A percentile compares a stretch with the other conserved stretches of the same genome.
Evolutionary conservation across 2,888 invertebrate species (phyloP).

Genomic region (Harpagoxenus sublaevis): DNA sequence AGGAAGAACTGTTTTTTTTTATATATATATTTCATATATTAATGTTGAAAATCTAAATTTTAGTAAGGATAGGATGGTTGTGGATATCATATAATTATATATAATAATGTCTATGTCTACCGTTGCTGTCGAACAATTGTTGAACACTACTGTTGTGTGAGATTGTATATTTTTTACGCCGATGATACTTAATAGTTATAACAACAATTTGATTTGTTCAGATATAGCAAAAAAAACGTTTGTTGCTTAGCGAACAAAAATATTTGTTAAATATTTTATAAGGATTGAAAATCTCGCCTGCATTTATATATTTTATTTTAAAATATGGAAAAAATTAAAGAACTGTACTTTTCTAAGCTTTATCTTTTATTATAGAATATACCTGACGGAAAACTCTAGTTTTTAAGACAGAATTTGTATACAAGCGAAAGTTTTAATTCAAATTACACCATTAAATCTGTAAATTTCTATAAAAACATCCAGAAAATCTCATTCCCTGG

Average conservation of each 20-base stretch:
- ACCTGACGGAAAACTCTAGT: background rate
- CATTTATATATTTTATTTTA: constrained; percentile 34
- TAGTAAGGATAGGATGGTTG: background rate
- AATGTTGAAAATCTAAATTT: background rate
- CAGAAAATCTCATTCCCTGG: background rate
- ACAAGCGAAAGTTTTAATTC: background rate
- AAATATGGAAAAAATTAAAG: background rate
- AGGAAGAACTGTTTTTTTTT: background rate
- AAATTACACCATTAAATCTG: background rate
- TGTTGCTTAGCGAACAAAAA: background rate
- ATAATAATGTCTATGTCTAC: background rate
- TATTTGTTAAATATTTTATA: background rate
- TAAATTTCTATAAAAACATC: background rate
- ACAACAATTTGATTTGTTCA: background rate
- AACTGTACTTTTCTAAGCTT: constrained; percentile 15
- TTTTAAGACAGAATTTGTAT: background rate
- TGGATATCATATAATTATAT: background rate
- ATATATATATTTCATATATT: background rate
- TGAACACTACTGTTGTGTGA: background rate
- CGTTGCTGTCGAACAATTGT: background rate
- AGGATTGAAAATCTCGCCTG: background rate
- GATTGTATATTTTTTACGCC: constrained; percentile 17
- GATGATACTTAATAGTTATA: background rate
- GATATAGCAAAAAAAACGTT: background rate
- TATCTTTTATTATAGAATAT: background rate